A percentile compares a stretch with the other conserved stretches of the same genome.
Conservation (phyloP, 2,888 invertebrate species). For the Macaria notata region DNA sequence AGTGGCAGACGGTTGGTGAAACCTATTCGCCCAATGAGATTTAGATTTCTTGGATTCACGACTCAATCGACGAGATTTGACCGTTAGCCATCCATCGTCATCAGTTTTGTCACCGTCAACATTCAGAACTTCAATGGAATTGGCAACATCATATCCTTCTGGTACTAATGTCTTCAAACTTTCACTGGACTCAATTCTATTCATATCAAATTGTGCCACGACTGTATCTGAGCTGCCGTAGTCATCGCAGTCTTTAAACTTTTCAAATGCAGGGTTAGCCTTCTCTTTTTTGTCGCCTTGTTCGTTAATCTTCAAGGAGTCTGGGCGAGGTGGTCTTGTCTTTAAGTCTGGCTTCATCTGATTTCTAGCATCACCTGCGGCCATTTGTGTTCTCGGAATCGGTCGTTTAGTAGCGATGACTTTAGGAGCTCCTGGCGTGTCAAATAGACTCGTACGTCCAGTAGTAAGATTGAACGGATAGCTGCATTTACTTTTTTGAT, state of each 20-base stretch:
- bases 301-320: slow-evolving; percentile 61
- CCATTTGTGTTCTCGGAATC: slow-evolving; percentile 50
- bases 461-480: slow-evolving; percentile 79
- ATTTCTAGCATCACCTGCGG: slow-evolving; percentile 60
- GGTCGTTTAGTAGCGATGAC: slow-evolving; percentile 45
- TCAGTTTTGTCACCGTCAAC: slow-evolving; percentile 62
- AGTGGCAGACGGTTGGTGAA: slow-evolving; percentile 91
- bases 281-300: slow-evolving; percentile 58
- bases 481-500: slow-evolving; percentile 69
- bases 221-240: slow-evolving; percentile 83
- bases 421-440: slow-evolving; percentile 49
- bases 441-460: slow-evolving; percentile 71
- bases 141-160: slow-evolving; percentile 66
- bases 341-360: slow-evolving; percentile 55
- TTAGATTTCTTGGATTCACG: slow-evolving; percentile 82
- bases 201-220: slow-evolving; percentile 69
- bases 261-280: slow-evolving; percentile 48
- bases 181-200: slow-evolving; percentile 74
- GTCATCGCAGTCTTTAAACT: slow-evolving; percentile 63
- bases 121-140: slow-evolving; percentile 77
- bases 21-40: slow-evolving; percentile 88
- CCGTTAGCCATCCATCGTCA: slow-evolving; percentile 94
- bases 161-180: slow-evolving; percentile 75
- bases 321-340: slow-evolving; percentile 59
- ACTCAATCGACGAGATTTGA: slow-evolving; percentile 87